Evolutionary conservation across 64 coral and sea anemone genomes (phyloP).

Genomic region (Porites lutea): DNA sequence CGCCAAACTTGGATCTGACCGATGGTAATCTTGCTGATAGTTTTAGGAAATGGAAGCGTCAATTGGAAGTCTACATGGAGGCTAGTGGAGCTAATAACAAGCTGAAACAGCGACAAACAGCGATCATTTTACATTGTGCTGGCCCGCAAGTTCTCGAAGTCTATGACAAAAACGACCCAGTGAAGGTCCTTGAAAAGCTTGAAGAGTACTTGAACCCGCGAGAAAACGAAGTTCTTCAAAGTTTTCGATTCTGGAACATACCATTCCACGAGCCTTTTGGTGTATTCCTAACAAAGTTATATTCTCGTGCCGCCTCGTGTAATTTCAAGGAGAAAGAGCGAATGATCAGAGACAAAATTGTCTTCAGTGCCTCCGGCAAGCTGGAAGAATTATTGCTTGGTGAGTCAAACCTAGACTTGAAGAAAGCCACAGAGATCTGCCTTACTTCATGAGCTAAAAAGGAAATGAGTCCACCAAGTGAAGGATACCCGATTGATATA

Average conservation of each 20-base stretch:
- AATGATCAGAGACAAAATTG: constrained; percentile 61
- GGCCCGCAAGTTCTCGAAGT: neutral
- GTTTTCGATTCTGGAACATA: constrained; percentile 32
- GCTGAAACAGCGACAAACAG: constrained; percentile 5
- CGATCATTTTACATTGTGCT: constrained; percentile 31
- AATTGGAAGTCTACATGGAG: constrained; percentile 25
- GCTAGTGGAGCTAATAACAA: neutral
- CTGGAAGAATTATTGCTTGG: constrained; percentile 52
- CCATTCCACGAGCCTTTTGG: neutral
- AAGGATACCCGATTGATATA: too few species aligned
- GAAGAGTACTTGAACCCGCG: constrained; percentile 24
- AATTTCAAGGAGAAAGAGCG: constrained; percentile 43
- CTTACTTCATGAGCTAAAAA: constrained; percentile 8
- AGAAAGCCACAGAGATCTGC: constrained; percentile 48
- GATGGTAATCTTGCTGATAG: constrained; percentile 8
- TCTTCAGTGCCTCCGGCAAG: neutral
- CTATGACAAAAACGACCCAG: constrained; percentile 21
- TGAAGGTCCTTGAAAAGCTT: constrained; percentile 4
- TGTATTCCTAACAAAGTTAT: too few species aligned
- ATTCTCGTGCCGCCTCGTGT: neutral
- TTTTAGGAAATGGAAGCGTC: constrained; percentile 32
- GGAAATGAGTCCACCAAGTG: neutral
- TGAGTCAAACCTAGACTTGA: constrained; percentile 15
- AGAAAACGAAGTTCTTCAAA: constrained; percentile 19
- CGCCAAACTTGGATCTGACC: too few species aligned